These are phyloP conservation scores for Amphipoea oculea DNA, from an alignment of 2,888 invertebrate genomes.

Conservation along the genomic window DNA sequence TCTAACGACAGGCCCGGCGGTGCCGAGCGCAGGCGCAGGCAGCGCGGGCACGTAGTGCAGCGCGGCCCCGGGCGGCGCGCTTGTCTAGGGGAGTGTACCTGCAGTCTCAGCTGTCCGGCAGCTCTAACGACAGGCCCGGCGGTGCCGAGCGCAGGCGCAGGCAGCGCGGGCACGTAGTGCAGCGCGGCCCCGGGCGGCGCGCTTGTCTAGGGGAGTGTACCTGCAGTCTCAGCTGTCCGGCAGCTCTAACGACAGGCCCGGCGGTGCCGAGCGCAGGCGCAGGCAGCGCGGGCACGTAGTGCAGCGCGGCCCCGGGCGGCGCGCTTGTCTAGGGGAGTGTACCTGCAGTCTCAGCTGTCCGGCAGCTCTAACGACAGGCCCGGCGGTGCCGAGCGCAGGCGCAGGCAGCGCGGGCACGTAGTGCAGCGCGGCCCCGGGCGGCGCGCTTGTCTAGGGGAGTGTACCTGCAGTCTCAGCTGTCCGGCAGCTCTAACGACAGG, in stretches of 20 bases:
- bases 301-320: conserved; percentile 6
- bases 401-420: conserved; percentile 60
- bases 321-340: conserved; percentile 23
- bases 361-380: conserved; percentile 85
- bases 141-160: conserved; percentile 79
- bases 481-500: conserved; percentile 87
- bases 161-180: conserved; percentile 50
- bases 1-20: conserved; percentile 85
- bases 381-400: conserved; percentile 82
- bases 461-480: conserved; percentile 76
- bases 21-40: conserved; percentile 78
- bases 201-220: conserved; percentile 14
- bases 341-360: conserved; percentile 81
- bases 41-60: conserved; percentile 46
- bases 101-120: conserved; percentile 76
- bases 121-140: conserved; percentile 86
- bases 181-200: conserved; percentile 17
- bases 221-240: conserved; percentile 82
- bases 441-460: conserved; percentile 23
- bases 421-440: conserved; percentile 5
- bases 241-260: conserved; percentile 85
- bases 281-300: conserved; percentile 54
- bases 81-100: too few relatives aligned
- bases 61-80: conserved; percentile 25
- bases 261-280: conserved; percentile 81